These are phyloP conservation scores for Mus spretus DNA, from an alignment of 2,797 vertebrate genomes.

Conservation along the genomic window DNA sequence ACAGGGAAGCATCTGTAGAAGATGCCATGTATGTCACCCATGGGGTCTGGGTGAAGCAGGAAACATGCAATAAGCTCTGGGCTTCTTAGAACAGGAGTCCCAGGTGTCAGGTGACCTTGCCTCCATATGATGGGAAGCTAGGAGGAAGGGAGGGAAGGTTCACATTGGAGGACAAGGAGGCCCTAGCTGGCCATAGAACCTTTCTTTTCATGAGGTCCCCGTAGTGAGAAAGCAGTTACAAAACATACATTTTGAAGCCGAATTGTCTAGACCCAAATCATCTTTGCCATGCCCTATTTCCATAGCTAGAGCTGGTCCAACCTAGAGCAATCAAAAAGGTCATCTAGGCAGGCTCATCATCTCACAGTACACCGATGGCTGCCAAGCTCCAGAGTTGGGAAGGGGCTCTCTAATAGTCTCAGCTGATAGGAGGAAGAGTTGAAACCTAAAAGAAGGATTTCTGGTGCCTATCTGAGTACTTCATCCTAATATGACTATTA, in stretches of 20 bases:
- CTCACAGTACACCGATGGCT: neutral
- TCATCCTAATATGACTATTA: neutral
- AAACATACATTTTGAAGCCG: neutral
- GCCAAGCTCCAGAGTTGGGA: neutral
- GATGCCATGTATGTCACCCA: neutral
- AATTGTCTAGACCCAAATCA: neutral
- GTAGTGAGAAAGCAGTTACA: neutral
- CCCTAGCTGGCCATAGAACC: neutral
- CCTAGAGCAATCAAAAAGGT: neutral
- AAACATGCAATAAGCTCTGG: neutral
- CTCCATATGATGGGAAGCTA: accelerated
- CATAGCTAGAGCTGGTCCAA: neutral
- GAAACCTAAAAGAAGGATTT: neutral
- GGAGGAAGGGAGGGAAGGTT: neutral
- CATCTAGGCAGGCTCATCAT: neutral
- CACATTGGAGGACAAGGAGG: neutral
- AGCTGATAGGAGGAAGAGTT: neutral
- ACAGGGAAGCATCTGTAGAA: conserved; percentile 1
- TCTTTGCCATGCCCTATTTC: neutral
- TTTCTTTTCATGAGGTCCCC: neutral
- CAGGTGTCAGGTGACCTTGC: neutral
- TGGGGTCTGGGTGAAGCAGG: neutral
- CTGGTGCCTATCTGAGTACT: neutral
- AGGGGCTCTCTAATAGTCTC: neutral
- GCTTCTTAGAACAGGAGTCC: neutral